These are phyloP conservation scores for Eumeta japonica DNA, from an alignment of 1,140 invertebrate genomes.

Conservation along the genomic window DNA sequence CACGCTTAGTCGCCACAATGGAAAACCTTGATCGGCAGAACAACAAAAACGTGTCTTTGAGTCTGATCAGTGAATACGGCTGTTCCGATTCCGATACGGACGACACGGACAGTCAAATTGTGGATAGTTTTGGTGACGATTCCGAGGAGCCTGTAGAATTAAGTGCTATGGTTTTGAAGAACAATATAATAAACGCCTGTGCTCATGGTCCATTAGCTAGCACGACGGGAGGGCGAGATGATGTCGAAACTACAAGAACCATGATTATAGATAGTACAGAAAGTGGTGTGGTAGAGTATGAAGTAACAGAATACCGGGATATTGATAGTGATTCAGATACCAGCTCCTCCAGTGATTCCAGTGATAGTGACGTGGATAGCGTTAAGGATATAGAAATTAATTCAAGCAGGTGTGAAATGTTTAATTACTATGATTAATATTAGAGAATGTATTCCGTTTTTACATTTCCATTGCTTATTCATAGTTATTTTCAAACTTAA, in stretches of 20 bases:
- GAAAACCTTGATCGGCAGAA: conserved; percentile 42
- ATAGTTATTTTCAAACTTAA: too few species aligned
- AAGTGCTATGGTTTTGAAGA: conserved; percentile 51
- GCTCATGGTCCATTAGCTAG: conserved; percentile 41
- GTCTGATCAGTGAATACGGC: conserved; percentile 45
- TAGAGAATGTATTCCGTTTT: too few species aligned
- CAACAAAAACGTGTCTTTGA: conserved; percentile 48
- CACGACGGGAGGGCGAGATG: conserved; percentile 12
- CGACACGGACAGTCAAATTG: conserved; percentile 31
- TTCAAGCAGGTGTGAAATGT: conserved; percentile 34
- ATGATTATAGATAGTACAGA: conserved; percentile 47
- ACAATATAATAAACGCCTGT: conserved; percentile 53
- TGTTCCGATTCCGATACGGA: conserved; percentile 45
- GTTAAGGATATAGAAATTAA: conserved; percentile 41
- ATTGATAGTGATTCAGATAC: conserved; percentile 34
- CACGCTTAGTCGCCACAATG: conserved; percentile 42
- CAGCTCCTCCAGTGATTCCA: conserved; percentile 36
- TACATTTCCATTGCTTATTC: too few species aligned
- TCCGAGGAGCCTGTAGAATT: conserved; percentile 35
- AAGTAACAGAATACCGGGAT: conserved; percentile 43
- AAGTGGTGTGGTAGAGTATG: conserved; percentile 39
- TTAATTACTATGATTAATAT: too few species aligned
- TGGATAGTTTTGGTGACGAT: conserved; percentile 34
- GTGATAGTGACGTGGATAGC: conserved; percentile 43
- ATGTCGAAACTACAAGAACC: conserved; percentile 24